phyloP scores from a whole-genome alignment of 2,113 vertebrate genomes.

The Corythaeola cristata region DNA sequence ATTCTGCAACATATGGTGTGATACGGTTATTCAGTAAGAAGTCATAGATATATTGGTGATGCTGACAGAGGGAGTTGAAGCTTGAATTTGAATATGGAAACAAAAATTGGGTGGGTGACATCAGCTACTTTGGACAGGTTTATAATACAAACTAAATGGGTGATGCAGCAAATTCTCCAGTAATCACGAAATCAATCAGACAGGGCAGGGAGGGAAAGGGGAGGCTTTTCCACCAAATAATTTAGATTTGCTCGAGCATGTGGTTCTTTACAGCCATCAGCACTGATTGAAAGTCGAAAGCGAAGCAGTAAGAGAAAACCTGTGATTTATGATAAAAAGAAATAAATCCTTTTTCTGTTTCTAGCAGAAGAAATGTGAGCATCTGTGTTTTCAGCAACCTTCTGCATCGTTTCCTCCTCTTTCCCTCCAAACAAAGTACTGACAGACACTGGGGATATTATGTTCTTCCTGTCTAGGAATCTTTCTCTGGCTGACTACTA shows the following conservation, averaged over 20 bases:
- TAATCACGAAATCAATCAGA: constrained; percentile 1
- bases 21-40: not conserved
- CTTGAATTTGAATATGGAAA: not conserved
- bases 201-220: not conserved
- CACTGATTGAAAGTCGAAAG: not conserved
- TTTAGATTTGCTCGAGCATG: not conserved
- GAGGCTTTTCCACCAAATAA: not conserved
- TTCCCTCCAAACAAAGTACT: not conserved
- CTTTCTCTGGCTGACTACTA: not conserved
- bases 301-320: not conserved
- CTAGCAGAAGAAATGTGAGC: not conserved
- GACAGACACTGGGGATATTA: not conserved
- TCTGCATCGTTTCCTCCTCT: constrained; percentile 11
- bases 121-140: not conserved
- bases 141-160: not conserved
- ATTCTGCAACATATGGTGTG: not conserved
- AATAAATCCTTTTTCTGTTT: not conserved
- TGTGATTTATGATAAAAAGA: not conserved
- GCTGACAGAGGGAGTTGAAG: not conserved
- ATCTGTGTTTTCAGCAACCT: constrained; percentile 46
- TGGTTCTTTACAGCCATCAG: not conserved
- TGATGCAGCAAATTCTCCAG: not conserved
- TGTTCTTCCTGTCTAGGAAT: not conserved
- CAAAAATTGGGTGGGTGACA: not conserved
- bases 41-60: not conserved